A percentile compares a stretch with the other conserved stretches of the same genome.
phyloP scores from a whole-genome alignment of 1,140 invertebrate species.

The Zaprionus africanus region DNA sequence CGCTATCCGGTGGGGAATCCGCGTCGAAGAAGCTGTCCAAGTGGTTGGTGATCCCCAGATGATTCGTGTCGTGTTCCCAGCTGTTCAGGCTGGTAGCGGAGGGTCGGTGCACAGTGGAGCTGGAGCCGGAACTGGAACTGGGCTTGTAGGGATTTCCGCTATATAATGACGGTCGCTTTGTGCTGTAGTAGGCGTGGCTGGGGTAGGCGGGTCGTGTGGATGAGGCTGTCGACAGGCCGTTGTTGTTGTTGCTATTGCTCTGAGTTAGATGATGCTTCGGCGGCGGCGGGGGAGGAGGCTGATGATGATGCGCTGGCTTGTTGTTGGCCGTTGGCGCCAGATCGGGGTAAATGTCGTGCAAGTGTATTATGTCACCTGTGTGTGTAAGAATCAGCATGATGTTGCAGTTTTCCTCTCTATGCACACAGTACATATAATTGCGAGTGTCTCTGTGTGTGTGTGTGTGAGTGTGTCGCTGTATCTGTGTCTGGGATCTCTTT shows the following conservation, averaged over 20 bases:
- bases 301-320: conserved; percentile 60
- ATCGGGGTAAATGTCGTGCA: conserved; percentile 84
- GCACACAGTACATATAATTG: conserved; percentile 6
- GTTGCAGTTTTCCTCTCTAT: conserved; percentile 49
- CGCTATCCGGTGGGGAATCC: conserved; percentile 43
- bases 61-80: conserved; percentile 79
- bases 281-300: conserved; percentile 5
- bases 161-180: conserved; percentile 69
- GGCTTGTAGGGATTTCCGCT: conserved; percentile 69
- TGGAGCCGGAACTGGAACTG: conserved; percentile 30
- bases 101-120: conserved; percentile 38
- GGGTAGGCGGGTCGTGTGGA: conserved; percentile 60
- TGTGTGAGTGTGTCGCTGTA: conserved; percentile 1
- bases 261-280: too few relatives aligned
- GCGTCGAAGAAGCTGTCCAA: conserved; percentile 81
- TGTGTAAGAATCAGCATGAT: conserved; percentile 63
- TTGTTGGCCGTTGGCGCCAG: conserved; percentile 67
- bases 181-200: conserved; percentile 70
- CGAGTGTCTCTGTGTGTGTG: conserved; percentile 4
- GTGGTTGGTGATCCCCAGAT: conserved; percentile 77
- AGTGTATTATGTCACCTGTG: conserved; percentile 84
- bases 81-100: conserved; percentile 48
- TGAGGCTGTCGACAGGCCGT: conserved; percentile 61
- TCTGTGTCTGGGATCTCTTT: conserved; percentile 1
- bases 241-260: conserved; percentile 51